Percentiles rank a stretch among this genome's conserved stretches.
Evolutionary conservation across 1,140 invertebrate species (phyloP).

Genomic region (Drosophila rhopaloa): DNA sequence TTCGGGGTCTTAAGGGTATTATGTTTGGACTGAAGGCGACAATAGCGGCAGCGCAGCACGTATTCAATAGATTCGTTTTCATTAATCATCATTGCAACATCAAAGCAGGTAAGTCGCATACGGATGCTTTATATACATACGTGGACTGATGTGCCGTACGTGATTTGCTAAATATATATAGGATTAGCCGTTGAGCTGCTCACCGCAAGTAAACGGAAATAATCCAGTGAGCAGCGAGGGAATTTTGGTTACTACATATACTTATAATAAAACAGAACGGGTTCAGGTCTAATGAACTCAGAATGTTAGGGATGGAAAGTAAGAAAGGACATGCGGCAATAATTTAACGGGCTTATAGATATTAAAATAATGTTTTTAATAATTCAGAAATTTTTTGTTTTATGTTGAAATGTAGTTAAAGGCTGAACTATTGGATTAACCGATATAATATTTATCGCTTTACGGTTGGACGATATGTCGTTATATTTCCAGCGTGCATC

Average conservation of each 20-base stretch:
- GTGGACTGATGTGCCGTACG: constrained; percentile 50
- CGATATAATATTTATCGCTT: neutral
- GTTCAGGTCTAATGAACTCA: constrained; percentile 44
- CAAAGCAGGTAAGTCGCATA: constrained; percentile 37
- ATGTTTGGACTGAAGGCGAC: constrained; percentile 41
- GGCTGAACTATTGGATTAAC: neutral
- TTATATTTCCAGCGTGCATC: neutral
- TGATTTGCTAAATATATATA: constrained; percentile 66
- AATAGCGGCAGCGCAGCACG: constrained; percentile 31
- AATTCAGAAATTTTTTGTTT: too few relatives aligned
- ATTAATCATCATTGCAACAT: constrained; percentile 76
- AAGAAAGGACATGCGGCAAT: too few relatives aligned
- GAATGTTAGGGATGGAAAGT: too few relatives aligned
- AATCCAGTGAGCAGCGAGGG: constrained; percentile 9
- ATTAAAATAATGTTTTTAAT: too few relatives aligned
- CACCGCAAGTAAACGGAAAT: constrained; percentile 45
- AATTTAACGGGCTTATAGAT: too few relatives aligned
- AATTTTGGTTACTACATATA: constrained; percentile 2
- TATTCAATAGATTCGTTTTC: constrained; percentile 62
- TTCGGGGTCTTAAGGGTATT: constrained; percentile 50
- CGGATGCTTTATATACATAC: constrained; percentile 26
- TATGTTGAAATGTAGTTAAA: too few relatives aligned
- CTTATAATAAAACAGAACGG: constrained; percentile 16
- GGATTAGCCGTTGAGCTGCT: constrained; percentile 53
- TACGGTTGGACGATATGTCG: too few relatives aligned